Evolutionary conservation across 2,888 invertebrate species (phyloP).

Genomic region (Gnatocerus cornutus): DNA sequence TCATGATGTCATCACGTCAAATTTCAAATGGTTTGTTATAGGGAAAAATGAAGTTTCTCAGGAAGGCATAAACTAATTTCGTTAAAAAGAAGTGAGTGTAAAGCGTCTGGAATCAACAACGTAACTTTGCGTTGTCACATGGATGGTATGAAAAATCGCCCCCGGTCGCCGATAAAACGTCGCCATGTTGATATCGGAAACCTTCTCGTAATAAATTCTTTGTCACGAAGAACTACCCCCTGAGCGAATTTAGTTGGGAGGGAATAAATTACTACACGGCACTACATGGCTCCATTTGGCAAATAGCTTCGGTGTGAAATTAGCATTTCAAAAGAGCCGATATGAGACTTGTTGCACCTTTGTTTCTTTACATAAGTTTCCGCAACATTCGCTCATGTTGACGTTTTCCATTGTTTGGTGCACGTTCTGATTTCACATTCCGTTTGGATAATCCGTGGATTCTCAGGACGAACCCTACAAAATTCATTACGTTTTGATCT

Average conservation of each 20-base stretch:
- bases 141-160: constrained; percentile 33
- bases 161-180: constrained; percentile 25
- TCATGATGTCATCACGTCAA: too few relatives aligned
- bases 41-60: too few relatives aligned
- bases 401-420: constrained; percentile 32
- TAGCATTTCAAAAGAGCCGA: constrained; percentile 51
- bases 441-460: constrained; percentile 35
- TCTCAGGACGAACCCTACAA: constrained; percentile 30
- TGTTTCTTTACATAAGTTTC: constrained; percentile 45
- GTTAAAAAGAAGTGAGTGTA: too few relatives aligned
- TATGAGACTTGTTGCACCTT: constrained; percentile 52
- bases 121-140: constrained; percentile 9
- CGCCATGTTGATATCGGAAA: constrained; percentile 35
- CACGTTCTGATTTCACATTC: constrained; percentile 35
- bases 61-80: too few relatives aligned
- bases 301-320: constrained; percentile 48
- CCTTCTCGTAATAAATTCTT: constrained; percentile 32
- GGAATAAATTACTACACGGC: constrained; percentile 44
- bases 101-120: too few relatives aligned
- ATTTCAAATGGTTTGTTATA: too few relatives aligned
- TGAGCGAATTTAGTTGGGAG: constrained; percentile 15
- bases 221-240: constrained; percentile 21
- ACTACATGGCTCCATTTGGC: constrained; percentile 41
- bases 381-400: constrained; percentile 27
- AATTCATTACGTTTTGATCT: constrained; percentile 42